Evolutionary conservation across 2,888 invertebrate genomes (phyloP).

Genomic region (Stenolophus ochropezus): DNA sequence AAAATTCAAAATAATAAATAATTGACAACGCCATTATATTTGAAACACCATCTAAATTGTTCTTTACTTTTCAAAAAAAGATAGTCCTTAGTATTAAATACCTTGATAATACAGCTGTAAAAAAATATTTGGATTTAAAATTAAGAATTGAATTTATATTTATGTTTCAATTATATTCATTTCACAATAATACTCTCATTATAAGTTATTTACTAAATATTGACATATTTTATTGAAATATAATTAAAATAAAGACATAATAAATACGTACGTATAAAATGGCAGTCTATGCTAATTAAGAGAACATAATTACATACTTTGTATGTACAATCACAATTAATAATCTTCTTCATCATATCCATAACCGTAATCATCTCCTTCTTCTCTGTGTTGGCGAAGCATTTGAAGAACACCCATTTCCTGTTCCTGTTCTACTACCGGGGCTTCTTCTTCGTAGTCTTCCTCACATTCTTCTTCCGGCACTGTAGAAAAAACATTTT

Average conservation of each 20-base stretch:
- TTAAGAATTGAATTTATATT: too few relatives aligned
- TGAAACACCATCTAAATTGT: too few relatives aligned
- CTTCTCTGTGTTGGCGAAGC: slow-evolving; percentile 76
- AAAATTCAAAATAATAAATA: too few relatives aligned
- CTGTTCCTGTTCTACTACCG: slow-evolving; percentile 64
- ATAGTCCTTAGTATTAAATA: too few relatives aligned
- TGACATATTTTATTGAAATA: too few relatives aligned
- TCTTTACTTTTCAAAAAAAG: too few relatives aligned
- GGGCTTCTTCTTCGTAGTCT: slow-evolving; percentile 69
- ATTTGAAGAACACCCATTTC: slow-evolving; percentile 72
- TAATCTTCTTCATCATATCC: slow-evolving; percentile 80
- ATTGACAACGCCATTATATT: too few relatives aligned
- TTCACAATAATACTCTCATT: too few relatives aligned
- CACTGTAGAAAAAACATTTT: slow-evolving; percentile 55
- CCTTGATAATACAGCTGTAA: too few relatives aligned
- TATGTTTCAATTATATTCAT: too few relatives aligned
- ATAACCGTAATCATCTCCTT: slow-evolving; percentile 80
- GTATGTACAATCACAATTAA: slow-evolving; percentile 66
- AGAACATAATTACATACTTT: not conserved
- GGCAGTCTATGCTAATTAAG: slow-evolving; percentile 9
- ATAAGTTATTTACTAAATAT: too few relatives aligned
- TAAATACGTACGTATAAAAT: slow-evolving; percentile 1
- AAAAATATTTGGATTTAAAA: too few relatives aligned
- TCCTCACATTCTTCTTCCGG: slow-evolving; percentile 70
- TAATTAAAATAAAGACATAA: not conserved